phyloP scores from a whole-genome alignment of 2,113 vertebrate species.

The Microcebus jonahi region DNA sequence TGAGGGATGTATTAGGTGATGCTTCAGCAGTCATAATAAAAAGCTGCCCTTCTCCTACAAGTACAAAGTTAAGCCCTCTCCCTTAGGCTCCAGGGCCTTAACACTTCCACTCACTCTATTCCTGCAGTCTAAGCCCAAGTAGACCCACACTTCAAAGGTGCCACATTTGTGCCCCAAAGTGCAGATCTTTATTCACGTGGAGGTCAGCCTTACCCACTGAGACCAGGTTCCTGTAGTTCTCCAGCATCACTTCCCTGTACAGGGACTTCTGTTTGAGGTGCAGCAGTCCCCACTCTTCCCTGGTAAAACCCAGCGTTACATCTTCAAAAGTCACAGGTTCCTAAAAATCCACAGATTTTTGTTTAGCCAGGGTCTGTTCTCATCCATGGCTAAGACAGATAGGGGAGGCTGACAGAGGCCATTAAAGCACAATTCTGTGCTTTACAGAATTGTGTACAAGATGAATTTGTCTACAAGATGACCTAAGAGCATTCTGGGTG shows the following conservation, averaged over 20 bases:
- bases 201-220: conserved; percentile 74
- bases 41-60: neutral
- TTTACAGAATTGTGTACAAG: too few species aligned
- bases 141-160: conserved; percentile 33
- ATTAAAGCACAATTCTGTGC: neutral
- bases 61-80: neutral
- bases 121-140: conserved; percentile 20
- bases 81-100: neutral
- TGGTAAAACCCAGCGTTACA: conserved; percentile 64
- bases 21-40: neutral
- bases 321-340: conserved; percentile 75
- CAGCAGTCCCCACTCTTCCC: conserved; percentile 72
- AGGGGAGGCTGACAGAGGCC: neutral
- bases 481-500: neutral
- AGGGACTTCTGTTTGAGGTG: conserved; percentile 64
- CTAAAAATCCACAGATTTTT: conserved; percentile 73
- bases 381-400: neutral
- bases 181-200: neutral
- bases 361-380: neutral
- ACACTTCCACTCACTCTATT: neutral
- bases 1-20: neutral
- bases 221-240: conserved; percentile 78
- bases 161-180: neutral
- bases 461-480: neutral
- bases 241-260: conserved; percentile 74